Conservation (phyloP, 2,888 invertebrate species). For the Hyalella azteca region DNA sequence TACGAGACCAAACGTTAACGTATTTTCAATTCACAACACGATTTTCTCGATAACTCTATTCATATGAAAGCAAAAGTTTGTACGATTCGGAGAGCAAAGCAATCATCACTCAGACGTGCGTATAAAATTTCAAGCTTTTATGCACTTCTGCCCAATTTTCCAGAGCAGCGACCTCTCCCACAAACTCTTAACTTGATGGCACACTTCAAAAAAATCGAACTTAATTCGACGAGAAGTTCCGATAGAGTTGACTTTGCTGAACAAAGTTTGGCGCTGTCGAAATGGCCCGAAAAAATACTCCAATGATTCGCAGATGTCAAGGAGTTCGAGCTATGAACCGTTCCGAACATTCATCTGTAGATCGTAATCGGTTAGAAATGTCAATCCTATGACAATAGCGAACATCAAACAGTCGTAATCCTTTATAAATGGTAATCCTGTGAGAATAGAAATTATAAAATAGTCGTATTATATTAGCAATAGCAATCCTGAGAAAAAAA, state of each 20-base stretch:
- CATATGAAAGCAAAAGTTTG: background rate
- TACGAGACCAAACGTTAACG: too few species aligned
- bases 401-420: too few species aligned
- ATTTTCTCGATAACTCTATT: too few species aligned
- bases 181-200: slow-evolving; percentile 8
- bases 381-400: too few species aligned
- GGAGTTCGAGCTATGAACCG: background rate
- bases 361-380: too few species aligned
- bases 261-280: background rate
- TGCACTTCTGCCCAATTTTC: slow-evolving; percentile 5
- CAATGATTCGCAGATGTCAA: background rate
- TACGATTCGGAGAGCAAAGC: too few species aligned
- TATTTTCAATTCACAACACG: too few species aligned
- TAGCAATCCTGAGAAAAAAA: too few species aligned
- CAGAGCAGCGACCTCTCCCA: background rate
- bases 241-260: background rate
- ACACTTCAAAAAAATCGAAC: slow-evolving; percentile 4
- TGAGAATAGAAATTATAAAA: too few species aligned
- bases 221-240: slow-evolving; percentile 5
- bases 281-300: background rate
- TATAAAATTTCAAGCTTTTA: background rate
- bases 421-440: too few species aligned
- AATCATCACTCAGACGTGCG: background rate
- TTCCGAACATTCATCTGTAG: too few species aligned
- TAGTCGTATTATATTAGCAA: too few species aligned